Percentiles rank a stretch among this genome's conserved stretches.
These are phyloP conservation scores for Dolichotis patagonum DNA, from an alignment of 2,113 vertebrate genomes.

Conservation along the genomic window DNA sequence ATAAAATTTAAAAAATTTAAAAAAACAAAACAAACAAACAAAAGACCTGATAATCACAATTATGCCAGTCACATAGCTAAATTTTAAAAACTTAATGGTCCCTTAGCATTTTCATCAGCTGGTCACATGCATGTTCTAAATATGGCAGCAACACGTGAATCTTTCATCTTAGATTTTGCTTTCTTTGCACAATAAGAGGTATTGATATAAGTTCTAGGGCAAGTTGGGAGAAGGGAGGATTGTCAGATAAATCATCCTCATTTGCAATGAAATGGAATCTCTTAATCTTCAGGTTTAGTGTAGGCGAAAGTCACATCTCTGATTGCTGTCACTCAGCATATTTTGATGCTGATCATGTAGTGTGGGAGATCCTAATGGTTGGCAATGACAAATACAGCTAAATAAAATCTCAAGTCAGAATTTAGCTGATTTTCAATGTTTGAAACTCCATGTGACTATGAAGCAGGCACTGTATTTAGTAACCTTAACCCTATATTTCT, in stretches of 20 bases:
- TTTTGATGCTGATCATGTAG: background rate
- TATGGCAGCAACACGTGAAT: background rate
- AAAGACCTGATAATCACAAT: background rate
- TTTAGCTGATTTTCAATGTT: background rate
- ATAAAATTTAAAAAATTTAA: too few species aligned
- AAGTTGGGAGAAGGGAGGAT: too few species aligned
- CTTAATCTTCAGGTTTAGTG: background rate
- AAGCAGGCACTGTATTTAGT: background rate
- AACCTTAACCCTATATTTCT: background rate
- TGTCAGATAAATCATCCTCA: too few species aligned
- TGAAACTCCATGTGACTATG: background rate
- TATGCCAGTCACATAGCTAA: background rate
- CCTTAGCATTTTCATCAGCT: background rate
- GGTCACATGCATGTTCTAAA: background rate
- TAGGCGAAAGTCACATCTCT: background rate
- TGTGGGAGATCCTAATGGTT: background rate
- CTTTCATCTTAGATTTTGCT: background rate
- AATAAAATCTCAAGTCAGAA: constrained; percentile 11
- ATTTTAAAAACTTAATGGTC: background rate
- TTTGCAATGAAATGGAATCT: background rate
- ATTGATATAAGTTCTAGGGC: background rate
- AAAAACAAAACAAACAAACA: too few species aligned
- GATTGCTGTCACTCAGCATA: background rate
- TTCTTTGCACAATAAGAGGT: background rate
- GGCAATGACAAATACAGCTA: background rate